Conservation (phyloP, 2,797 vertebrate genomes). For the Amniataba percoides region DNA sequence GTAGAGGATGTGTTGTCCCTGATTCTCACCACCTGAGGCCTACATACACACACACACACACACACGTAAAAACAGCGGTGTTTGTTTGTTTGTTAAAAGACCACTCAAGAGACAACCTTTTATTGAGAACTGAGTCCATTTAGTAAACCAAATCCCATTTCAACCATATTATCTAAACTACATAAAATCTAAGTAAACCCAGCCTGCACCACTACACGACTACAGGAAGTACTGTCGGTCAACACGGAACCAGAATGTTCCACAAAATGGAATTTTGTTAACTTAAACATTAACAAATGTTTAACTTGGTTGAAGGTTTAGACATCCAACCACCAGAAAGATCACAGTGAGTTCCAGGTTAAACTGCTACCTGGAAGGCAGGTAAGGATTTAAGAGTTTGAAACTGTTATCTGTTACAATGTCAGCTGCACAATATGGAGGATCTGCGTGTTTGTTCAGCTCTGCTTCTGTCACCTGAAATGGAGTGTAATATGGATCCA, state of each 20-base stretch:
- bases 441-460: conserved; percentile 11
- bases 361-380: not conserved
- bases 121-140: too few species aligned
- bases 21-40: too few species aligned
- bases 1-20: too few species aligned
- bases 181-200: not conserved
- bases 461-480: conserved; percentile 26
- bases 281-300: not conserved
- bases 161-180: not conserved
- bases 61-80: too few species aligned
- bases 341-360: not conserved
- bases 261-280: not conserved
- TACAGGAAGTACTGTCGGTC: not conserved
- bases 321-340: not conserved
- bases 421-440: not conserved
- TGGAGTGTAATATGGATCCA: conserved; percentile 48
- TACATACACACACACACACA: too few species aligned
- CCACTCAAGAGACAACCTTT: too few species aligned
- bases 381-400: not conserved
- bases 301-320: not conserved
- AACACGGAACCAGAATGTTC: not conserved
- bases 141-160: not conserved
- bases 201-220: not conserved
- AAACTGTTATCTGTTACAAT: not conserved
- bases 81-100: too few species aligned